These are phyloP conservation scores for Halisarca cf. caerulea DNA, from an alignment of 37 sponge, comb jelly and placozoan genomes.

Conservation along the genomic window DNA sequence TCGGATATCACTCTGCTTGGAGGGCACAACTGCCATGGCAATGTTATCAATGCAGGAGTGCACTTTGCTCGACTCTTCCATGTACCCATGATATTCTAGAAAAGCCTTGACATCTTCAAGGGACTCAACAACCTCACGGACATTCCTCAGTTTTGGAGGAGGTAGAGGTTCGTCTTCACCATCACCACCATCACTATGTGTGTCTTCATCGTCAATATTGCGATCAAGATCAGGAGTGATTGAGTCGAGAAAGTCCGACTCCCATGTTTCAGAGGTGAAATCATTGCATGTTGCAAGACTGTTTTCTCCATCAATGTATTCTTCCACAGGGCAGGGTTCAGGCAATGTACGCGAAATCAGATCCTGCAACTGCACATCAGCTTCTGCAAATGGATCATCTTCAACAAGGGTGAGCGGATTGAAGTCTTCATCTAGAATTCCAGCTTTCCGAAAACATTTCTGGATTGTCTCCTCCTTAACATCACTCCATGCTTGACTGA, in stretches of 20 bases:
- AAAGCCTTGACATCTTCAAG: slow-evolving; percentile 9
- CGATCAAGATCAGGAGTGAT: neutral
- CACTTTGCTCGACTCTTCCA: slow-evolving; percentile 10
- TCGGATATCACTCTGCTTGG: slow-evolving; percentile 8
- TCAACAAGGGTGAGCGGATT: neutral
- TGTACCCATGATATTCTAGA: neutral
- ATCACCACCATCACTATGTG: neutral
- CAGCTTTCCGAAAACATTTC: slow-evolving; percentile 72
- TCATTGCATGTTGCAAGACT: slow-evolving; percentile 17
- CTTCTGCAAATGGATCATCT: neutral
- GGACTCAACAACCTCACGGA: slow-evolving; percentile 5
- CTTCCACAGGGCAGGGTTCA: slow-evolving; percentile 10
- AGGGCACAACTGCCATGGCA: neutral
- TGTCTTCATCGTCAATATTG: too few relatives aligned
- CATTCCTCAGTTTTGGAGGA: slow-evolving; percentile 20
- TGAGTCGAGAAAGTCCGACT: slow-evolving; percentile 11
- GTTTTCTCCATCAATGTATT: slow-evolving; percentile 6
- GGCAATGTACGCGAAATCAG: neutral
- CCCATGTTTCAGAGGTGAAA: slow-evolving; percentile 15
- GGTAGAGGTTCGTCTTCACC: slow-evolving; percentile 12
- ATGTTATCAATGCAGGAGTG: slow-evolving; percentile 22
- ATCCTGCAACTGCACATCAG: slow-evolving; percentile 25
- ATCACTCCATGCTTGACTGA: slow-evolving; percentile 43
- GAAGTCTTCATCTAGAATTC: slow-evolving; percentile 40
- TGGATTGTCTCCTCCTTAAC: slow-evolving; percentile 49